Base-by-base conservation (phyloP, 2,797 vertebrate genomes). In the Dicrostonyx torquatus region DNA sequence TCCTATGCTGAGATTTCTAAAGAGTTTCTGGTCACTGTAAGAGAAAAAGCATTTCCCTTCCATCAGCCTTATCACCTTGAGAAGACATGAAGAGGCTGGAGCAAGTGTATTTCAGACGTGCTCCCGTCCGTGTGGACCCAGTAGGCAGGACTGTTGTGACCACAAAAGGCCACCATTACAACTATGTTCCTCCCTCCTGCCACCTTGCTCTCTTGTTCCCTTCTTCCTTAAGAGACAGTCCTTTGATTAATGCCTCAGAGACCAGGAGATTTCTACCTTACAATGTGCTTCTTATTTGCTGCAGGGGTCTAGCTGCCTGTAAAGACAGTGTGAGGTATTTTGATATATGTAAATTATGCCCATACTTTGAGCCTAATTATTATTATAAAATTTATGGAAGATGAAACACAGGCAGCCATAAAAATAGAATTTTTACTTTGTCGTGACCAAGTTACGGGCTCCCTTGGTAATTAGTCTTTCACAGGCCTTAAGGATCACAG, bases 341-440 rank as follows among this genome's bases (percentile, higher is more conserved):
- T 95, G 91, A 97, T 96, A 93, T 89, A 91, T 91, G 96, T 97
- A 98, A 98, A 98, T 98, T 97, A 97, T 95, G 92, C 93, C 96
- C 97, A 93, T 95, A 96, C 91, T 97, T 98, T 96, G 92, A 94
- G 91, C 86, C 87, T 97, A 98, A 98, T 97, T 97, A 96, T 98
- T 97, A 97, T 97, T 98, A 98, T 97, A 98, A 98, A 98, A 98
- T 95, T 94, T 97, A 95, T 96, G 97, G 86, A 96, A 93, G 95
- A 97, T 98, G 97, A 98, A 98, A 98, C 95, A 22, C 80, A 97
- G 96, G 91, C 92, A 97, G 91, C 94, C 95, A 94, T 98, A 98
- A 98, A 98, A 98, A 89, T 89, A 96, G 73, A 5, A 87, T 97
- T 98, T 98, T 97, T 82, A 96, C 96, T 97, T 97, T 97, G 96